Conservation (phyloP, 2,113 vertebrate genomes). For the Gambusia holbrooki region DNA sequence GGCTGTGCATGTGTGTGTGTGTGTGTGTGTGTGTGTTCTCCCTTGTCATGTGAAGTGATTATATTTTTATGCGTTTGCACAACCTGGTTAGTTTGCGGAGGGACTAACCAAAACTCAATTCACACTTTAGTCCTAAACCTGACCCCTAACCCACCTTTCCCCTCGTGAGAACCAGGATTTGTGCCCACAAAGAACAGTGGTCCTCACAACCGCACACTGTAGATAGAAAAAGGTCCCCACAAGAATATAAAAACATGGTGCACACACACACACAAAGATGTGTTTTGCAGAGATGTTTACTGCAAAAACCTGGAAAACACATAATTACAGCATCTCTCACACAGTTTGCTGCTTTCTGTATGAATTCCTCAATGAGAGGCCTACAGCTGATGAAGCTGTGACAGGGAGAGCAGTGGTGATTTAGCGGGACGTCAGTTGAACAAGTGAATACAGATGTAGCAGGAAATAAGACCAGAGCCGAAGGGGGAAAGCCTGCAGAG, state of each 20-base stretch:
- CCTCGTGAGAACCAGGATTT: too few relatives aligned
- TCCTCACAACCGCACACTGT: too few relatives aligned
- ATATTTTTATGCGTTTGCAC: neutral
- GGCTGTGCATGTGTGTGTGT: too few relatives aligned
- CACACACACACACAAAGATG: too few relatives aligned
- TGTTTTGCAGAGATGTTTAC: neutral
- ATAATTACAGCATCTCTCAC: neutral
- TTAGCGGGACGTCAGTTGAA: neutral
- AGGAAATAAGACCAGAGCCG: neutral
- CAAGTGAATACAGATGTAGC: neutral
- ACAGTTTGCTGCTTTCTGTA: neutral
- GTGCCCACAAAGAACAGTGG: too few relatives aligned
- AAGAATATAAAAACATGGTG: too few relatives aligned
- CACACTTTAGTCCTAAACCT: too few relatives aligned
- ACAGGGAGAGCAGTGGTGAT: neutral
- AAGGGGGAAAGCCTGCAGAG: neutral
- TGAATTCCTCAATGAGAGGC: neutral
- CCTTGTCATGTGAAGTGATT: constrained; percentile 19
- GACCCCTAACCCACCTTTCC: too few relatives aligned
- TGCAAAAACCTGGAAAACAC: neutral
- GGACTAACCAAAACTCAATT: too few relatives aligned
- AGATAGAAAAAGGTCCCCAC: too few relatives aligned
- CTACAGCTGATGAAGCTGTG: neutral
- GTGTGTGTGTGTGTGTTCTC: neutral
- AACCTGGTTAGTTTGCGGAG: neutral